These are phyloP conservation scores for Ditylenchus weischeri DNA, from an alignment of 2,888 invertebrate species.

Conservation along the genomic window DNA sequence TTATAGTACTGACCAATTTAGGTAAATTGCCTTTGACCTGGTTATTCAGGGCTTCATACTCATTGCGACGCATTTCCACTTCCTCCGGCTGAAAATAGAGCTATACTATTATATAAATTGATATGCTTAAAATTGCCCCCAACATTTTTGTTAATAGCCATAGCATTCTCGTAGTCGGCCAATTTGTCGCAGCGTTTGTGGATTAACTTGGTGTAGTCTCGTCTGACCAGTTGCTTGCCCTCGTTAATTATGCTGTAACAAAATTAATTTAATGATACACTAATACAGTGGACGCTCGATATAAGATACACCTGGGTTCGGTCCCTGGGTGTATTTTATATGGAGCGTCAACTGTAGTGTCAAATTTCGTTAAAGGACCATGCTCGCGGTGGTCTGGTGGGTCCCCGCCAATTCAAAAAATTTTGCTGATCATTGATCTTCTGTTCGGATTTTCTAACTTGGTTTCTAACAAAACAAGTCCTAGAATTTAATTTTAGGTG, in stretches of 20 bases:
- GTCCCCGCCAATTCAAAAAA: no score
- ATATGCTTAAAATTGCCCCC: slow-evolving; percentile 4
- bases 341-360: no score
- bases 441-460: no score
- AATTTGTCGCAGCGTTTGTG: slow-evolving; percentile 54
- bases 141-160: slow-evolving; percentile 33
- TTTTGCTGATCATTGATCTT: no score
- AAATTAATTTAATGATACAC: no score
- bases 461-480: no score
- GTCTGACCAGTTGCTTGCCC: slow-evolving; percentile 22
- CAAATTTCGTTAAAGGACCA: no score
- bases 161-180: slow-evolving; percentile 51
- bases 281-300: no score
- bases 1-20: slow-evolving; percentile 42
- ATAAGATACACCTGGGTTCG: no score
- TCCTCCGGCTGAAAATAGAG: slow-evolving; percentile 26
- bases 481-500: no score
- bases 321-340: no score
- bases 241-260: slow-evolving; percentile 14
- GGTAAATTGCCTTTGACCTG: slow-evolving; percentile 49
- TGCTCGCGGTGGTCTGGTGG: no score
- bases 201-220: slow-evolving; percentile 42
- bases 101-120: background rate
- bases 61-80: slow-evolving; percentile 37
- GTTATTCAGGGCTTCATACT: slow-evolving; percentile 50